Percentiles rank a stretch among this genome's conserved stretches.
phyloP scores from a whole-genome alignment of 2,797 vertebrate species.

The Phrynocephalus vlangalii region DNA sequence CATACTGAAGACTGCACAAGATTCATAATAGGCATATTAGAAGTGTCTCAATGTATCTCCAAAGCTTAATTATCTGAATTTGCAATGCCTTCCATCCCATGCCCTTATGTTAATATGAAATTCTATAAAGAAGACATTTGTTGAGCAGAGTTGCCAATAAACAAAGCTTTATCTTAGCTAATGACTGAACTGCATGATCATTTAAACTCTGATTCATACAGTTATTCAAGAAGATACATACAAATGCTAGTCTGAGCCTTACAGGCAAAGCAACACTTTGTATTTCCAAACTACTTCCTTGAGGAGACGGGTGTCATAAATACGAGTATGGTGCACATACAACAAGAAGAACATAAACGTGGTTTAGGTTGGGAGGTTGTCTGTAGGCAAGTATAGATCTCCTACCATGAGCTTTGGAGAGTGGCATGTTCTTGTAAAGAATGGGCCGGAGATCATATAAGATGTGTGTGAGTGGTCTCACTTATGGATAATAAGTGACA shows the following conservation, averaged over 20 bases:
- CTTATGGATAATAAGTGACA: no score
- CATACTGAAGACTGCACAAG: not conserved
- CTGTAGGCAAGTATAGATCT: no score
- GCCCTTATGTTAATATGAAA: slow-evolving; percentile 10
- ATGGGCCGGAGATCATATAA: no score
- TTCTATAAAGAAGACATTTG: slow-evolving; percentile 9
- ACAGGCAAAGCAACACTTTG: not conserved
- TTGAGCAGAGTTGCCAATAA: not conserved
- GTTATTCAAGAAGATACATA: slow-evolving; percentile 4
- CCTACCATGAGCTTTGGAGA: no score
- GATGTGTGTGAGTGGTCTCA: no score
- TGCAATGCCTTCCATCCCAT: slow-evolving; percentile 11
- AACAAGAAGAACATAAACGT: not conserved
- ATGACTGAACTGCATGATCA: not conserved
- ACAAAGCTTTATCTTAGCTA: not conserved
- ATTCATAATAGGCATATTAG: not conserved
- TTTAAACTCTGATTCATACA: not conserved
- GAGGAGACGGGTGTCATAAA: not conserved
- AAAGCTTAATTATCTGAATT: slow-evolving; percentile 19
- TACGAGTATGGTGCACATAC: not conserved
- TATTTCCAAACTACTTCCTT: not conserved
- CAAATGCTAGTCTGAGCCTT: not conserved
- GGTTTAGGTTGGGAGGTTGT: not conserved
- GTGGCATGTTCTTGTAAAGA: no score
- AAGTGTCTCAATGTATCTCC: not conserved